Evolutionary conservation across 2,888 invertebrate species (phyloP).

Genomic region (Sphinx pinastri): DNA sequence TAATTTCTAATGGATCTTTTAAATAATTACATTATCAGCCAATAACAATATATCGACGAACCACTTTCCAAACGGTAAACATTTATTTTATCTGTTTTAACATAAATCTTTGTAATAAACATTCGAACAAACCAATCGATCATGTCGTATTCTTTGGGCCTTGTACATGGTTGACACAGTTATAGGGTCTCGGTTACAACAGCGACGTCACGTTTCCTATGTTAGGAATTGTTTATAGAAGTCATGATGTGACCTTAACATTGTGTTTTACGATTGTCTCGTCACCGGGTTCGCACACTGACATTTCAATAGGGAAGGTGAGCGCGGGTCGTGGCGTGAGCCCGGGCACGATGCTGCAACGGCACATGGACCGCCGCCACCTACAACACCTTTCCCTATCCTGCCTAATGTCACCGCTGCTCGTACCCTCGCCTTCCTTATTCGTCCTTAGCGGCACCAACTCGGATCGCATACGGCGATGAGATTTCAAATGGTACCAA

Average conservation of each 20-base stretch:
- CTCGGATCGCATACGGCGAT: constrained; percentile 1
- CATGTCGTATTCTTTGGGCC: constrained; percentile 57
- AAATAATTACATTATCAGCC: too few relatives aligned
- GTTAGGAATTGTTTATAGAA: constrained; percentile 82
- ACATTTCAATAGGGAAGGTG: constrained; percentile 83
- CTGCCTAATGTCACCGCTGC: constrained; percentile 43
- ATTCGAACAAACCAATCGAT: constrained; percentile 49
- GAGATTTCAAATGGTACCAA: not conserved
- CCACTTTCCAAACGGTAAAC: not conserved
- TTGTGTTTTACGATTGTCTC: constrained; percentile 83
- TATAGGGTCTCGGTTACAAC: constrained; percentile 70
- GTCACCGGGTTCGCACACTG: constrained; percentile 76
- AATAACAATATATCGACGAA: not conserved
- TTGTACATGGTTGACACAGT: constrained; percentile 75
- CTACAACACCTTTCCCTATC: constrained; percentile 31
- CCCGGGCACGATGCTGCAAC: constrained; percentile 65
- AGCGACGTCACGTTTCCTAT: constrained; percentile 79
- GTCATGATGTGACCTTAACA: constrained; percentile 83
- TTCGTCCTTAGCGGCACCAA: constrained; percentile 3
- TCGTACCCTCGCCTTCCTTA: constrained; percentile 34
- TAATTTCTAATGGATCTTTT: too few relatives aligned
- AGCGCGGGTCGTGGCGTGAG: constrained; percentile 77
- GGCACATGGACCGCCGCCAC: constrained; percentile 34
- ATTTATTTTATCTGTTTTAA: constrained; percentile 7
- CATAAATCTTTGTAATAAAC: constrained; percentile 18